Percentiles rank a stretch among this genome's conserved stretches.
phyloP scores from a whole-genome alignment of 2,888 invertebrate genomes.

The Hetaerina titia region DNA sequence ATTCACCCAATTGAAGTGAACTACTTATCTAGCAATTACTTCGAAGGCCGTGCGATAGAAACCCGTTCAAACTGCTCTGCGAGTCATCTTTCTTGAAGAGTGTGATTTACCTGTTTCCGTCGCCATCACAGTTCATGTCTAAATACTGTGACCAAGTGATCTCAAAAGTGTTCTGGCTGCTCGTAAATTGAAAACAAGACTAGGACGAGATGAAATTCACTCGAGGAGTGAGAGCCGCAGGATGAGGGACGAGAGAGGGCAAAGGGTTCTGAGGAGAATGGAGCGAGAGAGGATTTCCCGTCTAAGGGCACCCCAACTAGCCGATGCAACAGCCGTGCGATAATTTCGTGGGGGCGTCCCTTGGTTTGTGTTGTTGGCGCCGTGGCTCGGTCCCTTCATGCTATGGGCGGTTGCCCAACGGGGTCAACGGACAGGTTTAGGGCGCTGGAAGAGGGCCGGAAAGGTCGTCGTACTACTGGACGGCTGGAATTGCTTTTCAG shows the following conservation, averaged over 20 bases:
- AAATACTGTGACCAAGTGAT: no score
- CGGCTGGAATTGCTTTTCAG: neutral
- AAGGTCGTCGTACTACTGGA: neutral
- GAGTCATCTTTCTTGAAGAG: no score
- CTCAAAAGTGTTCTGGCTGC: no score
- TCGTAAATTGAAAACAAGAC: no score
- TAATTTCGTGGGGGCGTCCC: neutral
- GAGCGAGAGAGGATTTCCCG: neutral
- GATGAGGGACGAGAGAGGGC: neutral
- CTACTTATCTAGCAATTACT: no score
- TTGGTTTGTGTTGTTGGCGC: neutral
- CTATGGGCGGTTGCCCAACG: neutral
- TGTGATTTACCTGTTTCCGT: no score
- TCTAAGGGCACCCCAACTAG: neutral
- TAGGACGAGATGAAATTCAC: no score
- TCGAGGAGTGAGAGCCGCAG: no score
- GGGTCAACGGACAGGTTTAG: neutral
- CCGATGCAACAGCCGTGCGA: neutral
- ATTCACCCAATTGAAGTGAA: no score
- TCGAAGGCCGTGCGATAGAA: no score
- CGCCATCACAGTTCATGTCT: no score
- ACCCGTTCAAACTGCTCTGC: no score
- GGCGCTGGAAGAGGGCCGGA: neutral
- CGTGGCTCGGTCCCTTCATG: neutral
- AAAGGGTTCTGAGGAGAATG: neutral